These are phyloP conservation scores for Drosophila ficusphila DNA, from an alignment of 1,140 invertebrate species.

Conservation along the genomic window DNA sequence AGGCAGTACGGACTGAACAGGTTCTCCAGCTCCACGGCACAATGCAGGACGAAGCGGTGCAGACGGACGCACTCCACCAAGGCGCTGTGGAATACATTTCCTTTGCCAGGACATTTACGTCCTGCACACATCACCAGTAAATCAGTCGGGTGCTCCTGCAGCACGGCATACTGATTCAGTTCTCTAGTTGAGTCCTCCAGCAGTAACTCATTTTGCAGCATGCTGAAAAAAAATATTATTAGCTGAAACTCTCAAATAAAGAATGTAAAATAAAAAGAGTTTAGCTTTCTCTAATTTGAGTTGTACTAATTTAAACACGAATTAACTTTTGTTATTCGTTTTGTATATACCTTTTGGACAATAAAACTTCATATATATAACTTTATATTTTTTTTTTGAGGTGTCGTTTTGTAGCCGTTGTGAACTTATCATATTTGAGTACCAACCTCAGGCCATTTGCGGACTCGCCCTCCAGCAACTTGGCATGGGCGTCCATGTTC, in stretches of 20 bases:
- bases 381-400: too few species aligned
- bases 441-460: slow-evolving; percentile 50
- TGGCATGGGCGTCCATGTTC: slow-evolving; percentile 67
- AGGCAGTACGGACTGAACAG: slow-evolving; percentile 77
- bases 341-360: too few species aligned
- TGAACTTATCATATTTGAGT: too few species aligned
- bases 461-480: slow-evolving; percentile 40
- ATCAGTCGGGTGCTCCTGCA: slow-evolving; percentile 57
- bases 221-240: slow-evolving; percentile 7
- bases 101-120: background rate
- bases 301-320: background rate
- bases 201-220: slow-evolving; percentile 44
- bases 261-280: background rate
- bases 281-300: too few species aligned
- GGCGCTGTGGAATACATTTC: slow-evolving; percentile 29
- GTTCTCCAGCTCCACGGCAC: slow-evolving; percentile 56
- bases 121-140: slow-evolving; percentile 16
- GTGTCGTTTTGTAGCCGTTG: too few species aligned
- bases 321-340: too few species aligned
- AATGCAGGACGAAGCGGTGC: slow-evolving; percentile 68
- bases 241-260: too few species aligned
- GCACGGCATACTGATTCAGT: slow-evolving; percentile 67
- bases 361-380: too few species aligned
- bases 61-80: slow-evolving; percentile 66
- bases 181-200: slow-evolving; percentile 46